Percentiles rank a stretch among this genome's conserved stretches.
These are phyloP conservation scores for Heterohyrax brucei DNA, from an alignment of 2,797 vertebrate genomes.

Conservation along the genomic window DNA sequence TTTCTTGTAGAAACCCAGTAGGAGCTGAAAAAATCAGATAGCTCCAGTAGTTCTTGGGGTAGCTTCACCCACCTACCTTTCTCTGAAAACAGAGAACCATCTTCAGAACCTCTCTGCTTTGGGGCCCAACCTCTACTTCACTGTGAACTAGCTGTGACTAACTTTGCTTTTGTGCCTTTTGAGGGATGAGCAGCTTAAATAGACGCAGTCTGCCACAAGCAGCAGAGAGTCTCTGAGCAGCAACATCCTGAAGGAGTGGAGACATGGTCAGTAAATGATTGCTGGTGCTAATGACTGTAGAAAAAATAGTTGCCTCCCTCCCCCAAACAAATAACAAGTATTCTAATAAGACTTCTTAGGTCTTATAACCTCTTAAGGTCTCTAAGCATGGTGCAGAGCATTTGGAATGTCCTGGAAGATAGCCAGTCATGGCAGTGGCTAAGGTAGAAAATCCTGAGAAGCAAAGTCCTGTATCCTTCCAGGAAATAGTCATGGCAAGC, in stretches of 20 bases:
- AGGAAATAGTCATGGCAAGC: slow-evolving; percentile 36
- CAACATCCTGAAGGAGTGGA: not conserved
- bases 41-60: not conserved
- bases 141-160: not conserved
- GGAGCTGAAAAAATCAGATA: not conserved
- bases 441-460: not conserved
- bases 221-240: slow-evolving; percentile 30
- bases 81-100: not conserved
- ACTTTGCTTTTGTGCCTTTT: slow-evolving; percentile 55
- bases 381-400: not conserved
- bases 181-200: slow-evolving; percentile 15
- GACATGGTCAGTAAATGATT: not conserved
- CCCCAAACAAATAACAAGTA: not conserved
- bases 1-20: not conserved
- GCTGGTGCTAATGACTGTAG: not conserved
- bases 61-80: not conserved
- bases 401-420: not conserved
- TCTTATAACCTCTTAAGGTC: not conserved
- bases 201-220: not conserved
- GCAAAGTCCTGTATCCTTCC: not conserved
- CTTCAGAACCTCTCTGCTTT: not conserved
- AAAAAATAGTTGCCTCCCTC: not conserved
- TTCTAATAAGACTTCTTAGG: slow-evolving; percentile 5
- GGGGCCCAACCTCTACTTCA: not conserved
- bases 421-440: not conserved